Evolutionary conservation across 2,797 vertebrate species (phyloP).

Genomic region (Rhodeus uyekii): DNA sequence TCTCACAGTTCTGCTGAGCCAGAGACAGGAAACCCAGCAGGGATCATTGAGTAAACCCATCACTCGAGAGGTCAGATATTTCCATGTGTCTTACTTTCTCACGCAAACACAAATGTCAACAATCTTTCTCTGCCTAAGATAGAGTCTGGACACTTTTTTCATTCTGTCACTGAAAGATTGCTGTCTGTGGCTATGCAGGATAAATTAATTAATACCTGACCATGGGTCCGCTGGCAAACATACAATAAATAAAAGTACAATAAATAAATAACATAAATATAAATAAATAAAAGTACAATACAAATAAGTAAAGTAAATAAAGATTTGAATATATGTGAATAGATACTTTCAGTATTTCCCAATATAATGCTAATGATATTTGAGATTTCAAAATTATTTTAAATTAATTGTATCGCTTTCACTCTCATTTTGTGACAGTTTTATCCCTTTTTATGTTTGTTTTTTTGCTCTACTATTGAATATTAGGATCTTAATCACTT

Average conservation of each 20-base stretch:
- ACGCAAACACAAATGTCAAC: constrained; percentile 9
- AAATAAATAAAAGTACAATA: too few species aligned
- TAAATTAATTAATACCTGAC: background rate
- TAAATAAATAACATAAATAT: too few species aligned
- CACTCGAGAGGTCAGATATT: constrained; percentile 51
- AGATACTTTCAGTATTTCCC: background rate
- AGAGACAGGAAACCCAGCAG: constrained; percentile 31
- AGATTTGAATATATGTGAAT: background rate
- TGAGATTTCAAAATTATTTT: background rate
- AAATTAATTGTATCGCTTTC: too few species aligned
- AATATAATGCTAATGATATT: background rate
- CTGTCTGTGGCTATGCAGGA: background rate
- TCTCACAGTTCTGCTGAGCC: background rate
- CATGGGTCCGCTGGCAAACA: too few species aligned
- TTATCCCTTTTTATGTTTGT: too few species aligned
- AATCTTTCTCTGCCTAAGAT: background rate
- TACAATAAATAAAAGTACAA: too few species aligned
- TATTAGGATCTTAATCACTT: background rate
- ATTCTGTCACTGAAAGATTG: background rate
- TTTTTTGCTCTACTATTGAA: background rate
- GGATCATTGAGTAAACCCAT: constrained; percentile 37
- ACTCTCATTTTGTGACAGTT: background rate
- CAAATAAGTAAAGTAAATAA: too few species aligned
- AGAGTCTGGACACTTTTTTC: background rate
- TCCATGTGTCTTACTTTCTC: constrained; percentile 41